Conservation (phyloP, 2,797 vertebrate species). For the Eupleurogrammus muticus region DNA sequence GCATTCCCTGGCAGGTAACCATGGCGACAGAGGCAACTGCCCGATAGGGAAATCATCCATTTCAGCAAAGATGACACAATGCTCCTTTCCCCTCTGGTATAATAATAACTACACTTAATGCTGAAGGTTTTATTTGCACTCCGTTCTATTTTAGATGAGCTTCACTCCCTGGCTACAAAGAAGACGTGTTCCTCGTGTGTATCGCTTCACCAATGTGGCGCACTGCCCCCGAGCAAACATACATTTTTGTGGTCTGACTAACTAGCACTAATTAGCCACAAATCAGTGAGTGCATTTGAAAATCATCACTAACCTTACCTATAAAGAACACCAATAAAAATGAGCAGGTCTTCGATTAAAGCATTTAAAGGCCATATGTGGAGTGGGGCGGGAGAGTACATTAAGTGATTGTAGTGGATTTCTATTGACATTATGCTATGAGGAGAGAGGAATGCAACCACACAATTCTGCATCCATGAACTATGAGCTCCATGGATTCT, state of each 20-base stretch:
- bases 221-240: constrained; percentile 45
- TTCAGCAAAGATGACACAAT: constrained; percentile 56
- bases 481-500: constrained; percentile 39
- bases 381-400: constrained; percentile 67
- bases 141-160: constrained; percentile 21
- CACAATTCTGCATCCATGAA: constrained; percentile 50
- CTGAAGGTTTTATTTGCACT: constrained; percentile 53
- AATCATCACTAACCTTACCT: constrained; percentile 75
- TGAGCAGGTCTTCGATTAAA: constrained; percentile 73
- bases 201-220: constrained; percentile 37
- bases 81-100: constrained; percentile 39
- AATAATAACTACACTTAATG: constrained; percentile 44
- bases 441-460: constrained; percentile 46
- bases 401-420: constrained; percentile 77
- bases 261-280: constrained; percentile 73
- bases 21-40: constrained; percentile 60
- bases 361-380: constrained; percentile 72
- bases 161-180: constrained; percentile 8
- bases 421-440: constrained; percentile 69
- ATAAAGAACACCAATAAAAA: constrained; percentile 82
- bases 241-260: constrained; percentile 60
- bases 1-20: constrained; percentile 59
- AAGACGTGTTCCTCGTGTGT: constrained; percentile 17
- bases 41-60: constrained; percentile 57
- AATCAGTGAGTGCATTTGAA: constrained; percentile 77